phyloP scores from a whole-genome alignment of 2,888 invertebrate species.

The Spisula solida region DNA sequence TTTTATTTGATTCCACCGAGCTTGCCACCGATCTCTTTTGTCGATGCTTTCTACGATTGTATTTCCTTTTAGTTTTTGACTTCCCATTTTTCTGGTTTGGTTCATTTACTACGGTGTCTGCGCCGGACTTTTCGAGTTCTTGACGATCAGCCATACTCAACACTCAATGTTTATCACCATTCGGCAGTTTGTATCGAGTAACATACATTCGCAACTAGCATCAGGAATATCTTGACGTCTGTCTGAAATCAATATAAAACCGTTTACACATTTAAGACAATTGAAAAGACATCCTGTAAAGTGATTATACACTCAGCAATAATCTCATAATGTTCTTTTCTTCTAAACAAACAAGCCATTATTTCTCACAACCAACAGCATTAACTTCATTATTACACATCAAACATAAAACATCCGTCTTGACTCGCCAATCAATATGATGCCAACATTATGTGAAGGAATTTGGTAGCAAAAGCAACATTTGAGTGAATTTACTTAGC shows the following conservation, averaged over 20 bases:
- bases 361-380: too few species aligned
- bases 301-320: background rate
- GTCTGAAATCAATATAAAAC: background rate
- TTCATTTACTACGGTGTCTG: background rate
- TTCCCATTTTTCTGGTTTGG: background rate
- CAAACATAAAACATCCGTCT: too few species aligned
- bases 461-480: too few species aligned
- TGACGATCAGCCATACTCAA: conserved; percentile 1
- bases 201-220: background rate
- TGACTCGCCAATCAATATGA: too few species aligned
- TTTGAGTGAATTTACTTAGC: too few species aligned
- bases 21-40: background rate
- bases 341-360: too few species aligned
- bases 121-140: background rate
- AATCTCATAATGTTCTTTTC: too few species aligned
- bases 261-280: background rate
- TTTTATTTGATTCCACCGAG: background rate
- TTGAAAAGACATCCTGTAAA: background rate
- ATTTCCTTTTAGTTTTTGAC: background rate
- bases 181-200: background rate
- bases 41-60: background rate
- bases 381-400: too few species aligned
- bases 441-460: too few species aligned
- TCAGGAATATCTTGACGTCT: background rate
- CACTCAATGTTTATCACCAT: background rate